Base-by-base conservation (phyloP, 2,113 vertebrate genomes). In the Chaetura pelagica region DNA sequence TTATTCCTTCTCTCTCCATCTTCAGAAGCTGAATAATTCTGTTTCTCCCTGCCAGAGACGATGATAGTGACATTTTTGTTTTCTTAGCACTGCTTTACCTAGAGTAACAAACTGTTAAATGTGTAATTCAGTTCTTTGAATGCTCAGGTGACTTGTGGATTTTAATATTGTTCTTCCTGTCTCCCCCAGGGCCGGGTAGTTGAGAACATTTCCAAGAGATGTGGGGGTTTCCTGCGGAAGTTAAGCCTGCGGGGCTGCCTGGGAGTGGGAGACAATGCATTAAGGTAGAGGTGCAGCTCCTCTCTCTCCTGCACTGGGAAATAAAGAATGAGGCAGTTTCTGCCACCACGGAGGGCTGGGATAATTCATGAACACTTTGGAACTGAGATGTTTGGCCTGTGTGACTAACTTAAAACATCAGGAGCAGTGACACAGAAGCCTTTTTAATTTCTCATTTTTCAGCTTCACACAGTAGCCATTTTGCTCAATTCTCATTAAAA, bases 121-220 rank as follows among this genome's bases (percentile, higher is more conserved):
- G 8, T 21, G 8, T 13, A 6, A 6, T 7, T 10, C 3, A 6
- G 0, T 62, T 44, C 6, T 3, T 9, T 4, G 35, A 10, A 3
- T 2, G 17, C 3, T 15, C 9, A 2, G 21, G 3, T 12, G 3
- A 2, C 15, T 19, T 1, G 0, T 9, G 34, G 66, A 2, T 24
- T 32, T 59, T 84, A 17, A 67, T 1, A 6, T 4, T 4, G 34
- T 61, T 80, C 32, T 32, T 40, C 67, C 4, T 94, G 51, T 90
- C 23, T 88, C 68, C 21, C 49, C 40, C 97, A 99, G 99, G 99
- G 99, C 42, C 98, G 99, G 3, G 99, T 99, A 62, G 99, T 99
- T 55, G 99, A 99, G 97, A 99, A 99, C 96, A 99, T 99, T 95
- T 99, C 99, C n/a, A 99, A 99, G 96, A 98, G 99, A 67, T 99